phyloP scores from a whole-genome alignment of 2,113 vertebrate species.

The Crotophaga sulcirostris region DNA sequence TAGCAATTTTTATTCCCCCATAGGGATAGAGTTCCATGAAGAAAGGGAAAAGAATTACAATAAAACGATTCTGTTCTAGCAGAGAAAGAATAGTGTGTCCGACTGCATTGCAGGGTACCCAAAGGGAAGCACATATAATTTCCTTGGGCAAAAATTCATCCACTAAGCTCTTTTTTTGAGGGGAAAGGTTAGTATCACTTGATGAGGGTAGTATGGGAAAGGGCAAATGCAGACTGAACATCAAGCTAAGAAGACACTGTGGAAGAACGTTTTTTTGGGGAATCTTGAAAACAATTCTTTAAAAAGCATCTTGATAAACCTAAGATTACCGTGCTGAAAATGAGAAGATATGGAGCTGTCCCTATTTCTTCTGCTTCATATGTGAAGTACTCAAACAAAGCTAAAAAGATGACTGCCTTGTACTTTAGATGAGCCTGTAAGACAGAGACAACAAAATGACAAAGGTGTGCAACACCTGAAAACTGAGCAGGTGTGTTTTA shows the following conservation, averaged over 20 bases:
- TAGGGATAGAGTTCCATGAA: background rate
- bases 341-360: background rate
- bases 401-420: background rate
- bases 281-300: background rate
- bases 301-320: background rate
- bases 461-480: background rate
- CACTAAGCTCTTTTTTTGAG: background rate
- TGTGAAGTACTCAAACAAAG: background rate
- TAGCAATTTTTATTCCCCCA: background rate
- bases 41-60: background rate
- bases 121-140: background rate
- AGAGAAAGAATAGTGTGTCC: background rate
- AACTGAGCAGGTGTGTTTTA: background rate
- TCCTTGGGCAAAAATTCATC: background rate
- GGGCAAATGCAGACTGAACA: background rate
- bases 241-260: background rate
- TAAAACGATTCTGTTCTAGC: background rate
- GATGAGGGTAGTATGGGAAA: background rate
- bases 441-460: background rate
- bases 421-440: background rate
- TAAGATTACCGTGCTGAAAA: background rate
- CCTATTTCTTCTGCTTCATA: background rate
- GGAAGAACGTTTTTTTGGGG: background rate
- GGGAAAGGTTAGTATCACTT: background rate
- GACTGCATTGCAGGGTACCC: background rate